Base-by-base conservation (phyloP, 2,113 vertebrate species). In the Scatophagus argus region DNA sequence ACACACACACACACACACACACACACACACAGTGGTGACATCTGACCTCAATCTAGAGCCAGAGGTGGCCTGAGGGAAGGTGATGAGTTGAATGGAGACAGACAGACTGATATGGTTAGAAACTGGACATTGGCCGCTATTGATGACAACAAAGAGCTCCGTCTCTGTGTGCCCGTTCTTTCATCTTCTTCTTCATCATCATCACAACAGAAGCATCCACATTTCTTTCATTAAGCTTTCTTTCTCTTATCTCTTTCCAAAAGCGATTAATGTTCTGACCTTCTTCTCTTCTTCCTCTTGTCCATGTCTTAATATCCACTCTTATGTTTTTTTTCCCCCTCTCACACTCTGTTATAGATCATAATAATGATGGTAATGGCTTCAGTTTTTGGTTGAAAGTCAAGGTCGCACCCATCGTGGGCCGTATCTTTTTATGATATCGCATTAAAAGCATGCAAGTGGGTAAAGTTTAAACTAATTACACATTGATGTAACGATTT, bases 71-170 rank as follows among this genome's bases (percentile, higher is more conserved):
- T 39, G 84, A 87, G 91, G 93, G 75, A 67, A 87, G 61, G 84
- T 81, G 87, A 85, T 77, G 81, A 51, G 74, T 64, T 87, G 82
- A 85, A 79, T 66, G 27, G 59, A 66, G 56, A 46, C 83, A 83
- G 70, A 74, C 74, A 66, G 43, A 59, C 61, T 31, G 38, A 64
- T 68, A 80, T 56, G 61, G 46, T 87, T 70, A 38, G 67, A 75
- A 73, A 80, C 77, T 79, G 84, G 85, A 91, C 92, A 90, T 89
- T 86, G 83, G 86, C 64, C 3, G 4, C 88, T 74, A 87, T 90
- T 91, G 84, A 90, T 84, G 71, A 79, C 47, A 54, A 92, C 90
- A 92, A 82, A 91, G 82, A 71, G 66, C 49, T 49, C 73, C 39
- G 79, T 90, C 78, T 83, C 44, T 47, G 62, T 84, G 43, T 66